Evolutionary conservation across 1,140 invertebrate species (phyloP), one percentile per base, ranked within the genome.

Genomic region (Drosophila mauritiana): DNA sequence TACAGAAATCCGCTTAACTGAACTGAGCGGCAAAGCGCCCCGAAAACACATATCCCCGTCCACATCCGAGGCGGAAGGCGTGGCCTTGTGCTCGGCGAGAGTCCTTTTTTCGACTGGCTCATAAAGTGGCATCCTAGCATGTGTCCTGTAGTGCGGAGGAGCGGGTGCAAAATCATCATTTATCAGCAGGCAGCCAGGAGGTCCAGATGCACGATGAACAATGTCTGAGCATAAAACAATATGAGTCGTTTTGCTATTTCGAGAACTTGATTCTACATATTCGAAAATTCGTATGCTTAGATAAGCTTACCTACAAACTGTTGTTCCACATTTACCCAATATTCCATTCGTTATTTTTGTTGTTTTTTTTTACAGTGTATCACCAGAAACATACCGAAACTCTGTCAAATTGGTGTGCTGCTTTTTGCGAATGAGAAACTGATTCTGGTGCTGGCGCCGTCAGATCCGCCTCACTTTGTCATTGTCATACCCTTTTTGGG

Each of bases 401-500:
- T 20, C 31, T 46, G 43, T 25, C 45, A 45, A 48, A 58, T 48
- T 58, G n/a, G 31, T 27, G 31, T 36, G 56, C 12, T 20, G 22
- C 42, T 63, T 55, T 36, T 15, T 31, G 11, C 13, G 31, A 31
- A 34, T 53, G 49, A 34, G 20, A 7, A 49, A 17, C 25, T 46
- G 12, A 36, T 20, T 52, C 63, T 46, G 53, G 17, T 49, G 48
- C 63, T 84, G 84, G 84, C 80, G 84, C 77, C 85, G 59, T 73
- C 82, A 84, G 85, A 57, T 67, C 62, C 72, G 53, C 53, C 83
- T 89, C 84, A 89, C 85, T 89, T 89, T 89, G 85, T 89, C 84
- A 89, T 90, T 89, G 84, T 89, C 85, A 90, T 74, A 83, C 76
- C 84, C 70, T 88, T 89, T 77, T 83, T 73, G 37, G 80, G 80